Conservation (phyloP, 2,797 vertebrate species). For the Ciconia nigra region DNA sequence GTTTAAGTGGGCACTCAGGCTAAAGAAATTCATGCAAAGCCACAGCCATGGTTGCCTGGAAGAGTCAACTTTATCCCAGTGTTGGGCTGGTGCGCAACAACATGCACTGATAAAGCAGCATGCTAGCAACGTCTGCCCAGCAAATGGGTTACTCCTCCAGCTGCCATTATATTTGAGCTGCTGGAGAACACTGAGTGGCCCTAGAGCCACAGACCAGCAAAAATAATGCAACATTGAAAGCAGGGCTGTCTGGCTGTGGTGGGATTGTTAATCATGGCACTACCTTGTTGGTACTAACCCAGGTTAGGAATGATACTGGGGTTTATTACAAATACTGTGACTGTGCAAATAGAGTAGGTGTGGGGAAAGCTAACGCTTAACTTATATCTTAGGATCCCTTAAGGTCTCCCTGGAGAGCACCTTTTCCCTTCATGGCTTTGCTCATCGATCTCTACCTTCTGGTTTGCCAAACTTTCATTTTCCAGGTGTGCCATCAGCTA, state of each 20-base stretch:
- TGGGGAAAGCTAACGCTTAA: not conserved
- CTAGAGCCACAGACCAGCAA: not conserved
- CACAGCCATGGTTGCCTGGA: not conserved
- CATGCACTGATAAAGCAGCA: fast-evolving
- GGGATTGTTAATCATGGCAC: not conserved
- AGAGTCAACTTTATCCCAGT: not conserved
- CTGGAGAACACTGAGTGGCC: not conserved
- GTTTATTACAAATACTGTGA: not conserved
- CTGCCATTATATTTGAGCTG: not conserved
- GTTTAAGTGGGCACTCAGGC: not conserved
- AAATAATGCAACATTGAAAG: not conserved
- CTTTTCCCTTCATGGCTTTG: not conserved
- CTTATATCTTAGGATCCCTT: not conserved
- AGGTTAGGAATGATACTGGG: not conserved
- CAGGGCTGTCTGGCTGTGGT: not conserved
- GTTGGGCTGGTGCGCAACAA: not conserved
- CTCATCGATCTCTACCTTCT: not conserved
- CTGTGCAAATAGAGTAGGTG: not conserved
- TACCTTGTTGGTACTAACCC: not conserved
- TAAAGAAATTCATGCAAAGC: not conserved
- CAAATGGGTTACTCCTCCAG: not conserved
- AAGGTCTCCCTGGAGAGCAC: not conserved
- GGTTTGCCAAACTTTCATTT: not conserved
- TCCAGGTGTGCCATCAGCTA: not conserved
- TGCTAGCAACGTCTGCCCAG: not conserved